Evolutionary conservation across 2,888 invertebrate genomes (phyloP), one percentile per base, ranked within the genome.

Genomic region (Meandrusa payeni): DNA sequence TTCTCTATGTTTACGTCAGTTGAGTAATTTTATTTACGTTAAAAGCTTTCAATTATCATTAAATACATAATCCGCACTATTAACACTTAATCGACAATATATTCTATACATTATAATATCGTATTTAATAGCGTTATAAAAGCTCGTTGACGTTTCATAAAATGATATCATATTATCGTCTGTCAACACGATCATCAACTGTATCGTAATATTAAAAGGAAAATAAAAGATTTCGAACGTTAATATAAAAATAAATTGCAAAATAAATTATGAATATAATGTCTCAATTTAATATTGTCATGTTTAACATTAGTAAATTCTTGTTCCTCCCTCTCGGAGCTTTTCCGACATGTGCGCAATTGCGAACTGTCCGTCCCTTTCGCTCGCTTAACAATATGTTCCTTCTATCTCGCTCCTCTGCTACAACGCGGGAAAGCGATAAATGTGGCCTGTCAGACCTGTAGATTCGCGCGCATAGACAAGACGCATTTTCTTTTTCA

Each of bases 371-470:
- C 42, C 29, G 22, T 73, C 78, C 57, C 69, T 45, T 40, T 79
- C 64, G 44, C 2, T 6, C 59, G 5, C 10, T 3, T 0, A 9
- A 5, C 22, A 41, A 51, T 55, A 46, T 19, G 5, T 20, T 58
- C 11, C 20, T 6, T 43, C 46, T 41, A 31, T 77, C 70, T 54
- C 67, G 34, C 37, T 73, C 46, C 46, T 27, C 15, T 52, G 39
- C 53, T 52, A 24, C 42, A 58, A 55, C 72, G 83, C 78, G 82
- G 85, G 81, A 70, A 80, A 76, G 60, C 62, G 51, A 65, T 69
- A 69, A 66, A 51, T 72, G 73, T 69, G 59, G 69, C 47, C 75
- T 39, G 49, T 49, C 61, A 86, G 86, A 86, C 80, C 78, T 82
- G 82, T 81, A 76, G 80, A 75, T 77, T 76, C 75, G 58, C 70